A percentile compares a stretch with the other conserved stretches of the same genome.
phyloP scores from a whole-genome alignment of 2,888 invertebrate species.

The Drosophila koepferae region DNA sequence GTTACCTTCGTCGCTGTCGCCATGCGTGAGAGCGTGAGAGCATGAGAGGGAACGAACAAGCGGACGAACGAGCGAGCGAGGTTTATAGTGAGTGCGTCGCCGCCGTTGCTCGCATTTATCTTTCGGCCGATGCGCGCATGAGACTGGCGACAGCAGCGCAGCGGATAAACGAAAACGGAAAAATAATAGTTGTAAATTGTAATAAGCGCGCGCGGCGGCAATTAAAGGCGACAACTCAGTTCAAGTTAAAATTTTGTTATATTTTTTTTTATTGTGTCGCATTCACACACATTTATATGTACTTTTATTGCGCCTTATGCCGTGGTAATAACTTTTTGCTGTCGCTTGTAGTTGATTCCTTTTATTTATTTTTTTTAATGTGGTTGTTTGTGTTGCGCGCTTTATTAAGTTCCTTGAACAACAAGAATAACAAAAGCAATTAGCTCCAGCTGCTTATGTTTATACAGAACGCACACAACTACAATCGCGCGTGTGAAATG shows the following conservation, averaged over 20 bases:
- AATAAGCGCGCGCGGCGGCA: conserved; percentile 51
- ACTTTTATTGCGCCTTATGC: conserved; percentile 4
- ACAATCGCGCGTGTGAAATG: conserved; percentile 38
- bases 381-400: conserved; percentile 32
- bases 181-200: conserved; percentile 44
- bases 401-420: conserved; percentile 67
- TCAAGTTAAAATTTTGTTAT: conserved; percentile 21
- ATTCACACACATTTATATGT: background rate
- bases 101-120: conserved; percentile 58
- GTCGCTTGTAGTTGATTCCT: conserved; percentile 27
- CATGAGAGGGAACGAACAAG: background rate
- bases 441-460: conserved; percentile 57
- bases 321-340: conserved; percentile 25
- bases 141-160: conserved; percentile 51
- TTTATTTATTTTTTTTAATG: conserved; percentile 29
- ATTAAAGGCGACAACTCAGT: conserved; percentile 33
- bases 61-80: conserved; percentile 6
- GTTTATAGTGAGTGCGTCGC: conserved; percentile 50
- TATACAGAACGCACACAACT: conserved; percentile 39
- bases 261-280: conserved; percentile 12
- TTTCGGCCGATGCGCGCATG: conserved; percentile 58
- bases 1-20: conserved; percentile 43
- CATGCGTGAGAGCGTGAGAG: conserved; percentile 25
- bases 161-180: conserved; percentile 46
- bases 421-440: conserved; percentile 41